Evolutionary conservation across 1,140 invertebrate genomes (phyloP).

Genomic region (Lepidurus apus): DNA sequence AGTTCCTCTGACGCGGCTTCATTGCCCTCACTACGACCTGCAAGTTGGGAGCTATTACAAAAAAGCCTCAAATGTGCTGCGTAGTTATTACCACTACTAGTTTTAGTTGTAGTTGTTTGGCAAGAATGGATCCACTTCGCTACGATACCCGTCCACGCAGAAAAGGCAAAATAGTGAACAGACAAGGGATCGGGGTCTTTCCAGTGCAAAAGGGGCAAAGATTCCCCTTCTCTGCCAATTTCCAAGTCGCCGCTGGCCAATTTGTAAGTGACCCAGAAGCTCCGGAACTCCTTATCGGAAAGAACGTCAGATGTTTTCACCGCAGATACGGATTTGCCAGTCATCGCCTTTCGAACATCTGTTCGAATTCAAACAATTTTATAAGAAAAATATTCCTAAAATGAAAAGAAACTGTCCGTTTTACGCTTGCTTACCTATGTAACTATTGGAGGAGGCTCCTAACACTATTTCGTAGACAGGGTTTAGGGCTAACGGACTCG

Average conservation of each 20-base stretch:
- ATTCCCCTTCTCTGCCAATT: conserved; percentile 52
- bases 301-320: conserved; percentile 49
- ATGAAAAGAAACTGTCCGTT: background rate
- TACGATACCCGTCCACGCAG: conserved; percentile 54
- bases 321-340: conserved; percentile 40
- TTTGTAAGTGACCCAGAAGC: conserved; percentile 52
- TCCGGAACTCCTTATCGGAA: conserved; percentile 48
- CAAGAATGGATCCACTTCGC: conserved; percentile 56
- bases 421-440: conserved; percentile 7
- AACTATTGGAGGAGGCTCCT: conserved; percentile 49
- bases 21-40: background rate
- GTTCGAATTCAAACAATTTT: conserved; percentile 43
- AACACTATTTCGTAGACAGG: conserved; percentile 57
- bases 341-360: conserved; percentile 50
- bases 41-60: background rate
- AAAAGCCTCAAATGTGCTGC: background rate
- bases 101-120: conserved; percentile 5
- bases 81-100: background rate
- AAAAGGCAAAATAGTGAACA: conserved; percentile 55
- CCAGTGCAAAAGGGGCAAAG: conserved; percentile 50
- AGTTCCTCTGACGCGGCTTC: background rate
- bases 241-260: conserved; percentile 49
- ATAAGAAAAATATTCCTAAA: conserved; percentile 43
- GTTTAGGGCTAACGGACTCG: conserved; percentile 42
- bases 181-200: conserved; percentile 50